Percentiles rank a stretch among this genome's conserved stretches.
These are phyloP conservation scores for Drosophila hydei DNA, from an alignment of 1,140 invertebrate species.

Conservation along the genomic window DNA sequence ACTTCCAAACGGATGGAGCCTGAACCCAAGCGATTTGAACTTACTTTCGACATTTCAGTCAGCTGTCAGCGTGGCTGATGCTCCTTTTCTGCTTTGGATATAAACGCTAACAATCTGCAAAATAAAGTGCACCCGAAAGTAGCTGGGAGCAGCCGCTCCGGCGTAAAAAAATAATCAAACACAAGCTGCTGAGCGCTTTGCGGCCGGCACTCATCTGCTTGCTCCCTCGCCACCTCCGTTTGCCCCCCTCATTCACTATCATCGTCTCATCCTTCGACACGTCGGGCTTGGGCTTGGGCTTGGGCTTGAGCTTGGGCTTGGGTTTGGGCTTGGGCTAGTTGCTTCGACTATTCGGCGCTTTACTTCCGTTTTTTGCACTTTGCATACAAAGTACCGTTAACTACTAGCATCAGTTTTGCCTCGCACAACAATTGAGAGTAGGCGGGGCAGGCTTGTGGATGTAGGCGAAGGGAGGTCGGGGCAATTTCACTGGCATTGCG, in stretches of 20 bases:
- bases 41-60: conserved; percentile 61
- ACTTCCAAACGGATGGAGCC: conserved; percentile 15
- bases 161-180: conserved; percentile 61
- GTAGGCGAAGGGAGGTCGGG: background rate
- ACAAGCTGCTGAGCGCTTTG: conserved; percentile 47
- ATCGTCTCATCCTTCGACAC: background rate
- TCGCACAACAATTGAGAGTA: conserved; percentile 52
- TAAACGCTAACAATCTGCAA: conserved; percentile 63
- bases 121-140: conserved; percentile 58
- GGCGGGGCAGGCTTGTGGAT: background rate
- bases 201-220: conserved; percentile 11
- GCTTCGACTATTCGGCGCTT: conserved; percentile 48
- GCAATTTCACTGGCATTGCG: conserved; percentile 49
- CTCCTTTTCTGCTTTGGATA: conserved; percentile 10
- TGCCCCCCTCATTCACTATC: background rate
- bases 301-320: conserved; percentile 22
- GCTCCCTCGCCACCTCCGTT: background rate
- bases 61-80: conserved; percentile 55
- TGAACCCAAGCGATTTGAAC: conserved; percentile 35
- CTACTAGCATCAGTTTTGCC: conserved; percentile 69
- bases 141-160: conserved; percentile 13
- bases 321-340: conserved; percentile 29
- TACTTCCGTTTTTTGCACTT: conserved; percentile 75
- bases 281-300: conserved; percentile 8
- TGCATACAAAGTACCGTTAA: conserved; percentile 82